Base-by-base conservation (phyloP, 1,140 invertebrate species). In the Bombyx mandarina region DNA sequence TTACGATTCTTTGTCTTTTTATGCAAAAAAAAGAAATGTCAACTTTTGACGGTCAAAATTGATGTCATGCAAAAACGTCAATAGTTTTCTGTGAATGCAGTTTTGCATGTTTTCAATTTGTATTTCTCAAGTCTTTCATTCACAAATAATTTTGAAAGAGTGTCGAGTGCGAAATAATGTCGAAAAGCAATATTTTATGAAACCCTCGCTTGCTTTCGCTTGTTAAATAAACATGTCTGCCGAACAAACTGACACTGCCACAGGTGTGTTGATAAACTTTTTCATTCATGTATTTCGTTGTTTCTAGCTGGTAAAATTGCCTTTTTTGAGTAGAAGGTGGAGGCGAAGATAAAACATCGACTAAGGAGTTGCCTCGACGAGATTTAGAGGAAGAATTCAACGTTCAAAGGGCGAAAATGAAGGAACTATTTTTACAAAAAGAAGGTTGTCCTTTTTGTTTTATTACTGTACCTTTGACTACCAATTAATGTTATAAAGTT, bases 391-490 rank as follows among this genome's bases (percentile, higher is more conserved):
- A 93, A 66, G 95, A 97, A 78, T 98, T 97, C 89, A 95, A 97
- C 77, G 86, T 91, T 49, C 96, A 97, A 84, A 90, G 96, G 69
- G 96, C 96, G 6, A 96, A 94, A 90, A 93, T 97, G 90, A 97
- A 96, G 89, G 95, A 97, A 73, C 81, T 98, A 8, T 97, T 94
- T 87, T 89, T 97, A 63, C 95, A 97, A 76, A 97, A 97, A 91
- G 96, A 98, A 93, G 93, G 94, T 95, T 59, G 52, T 65, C 47
- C 4, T 35, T 35, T 35, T 5, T 35, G 2, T 35, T 35, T 35
- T 35, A 35, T 35, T 35, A 35, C 26, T 35, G 26, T 35, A 35
- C 26, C 26, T 5, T 35, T 35, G 26, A 35, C 26, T 35, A 5
- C 26, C 26, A 35, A 3, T 35, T 18, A 18, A 18, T 18, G 12